These are phyloP conservation scores for cattle (Bos taurus) DNA, from an alignment of 2,113 vertebrate genomes.

Conservation along the genomic window ARS-UCD2.0 NC_037357.1:128320001-128320500, in stretches of 20 bases:
- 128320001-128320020: constrained; percentile 18
- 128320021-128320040: not conserved
- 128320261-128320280: not conserved
- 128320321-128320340: not conserved
- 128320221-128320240: not conserved
- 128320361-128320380: not conserved
- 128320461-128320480: not conserved
- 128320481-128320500: not conserved
- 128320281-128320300: not conserved
- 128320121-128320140: not conserved
- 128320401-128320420: not conserved
- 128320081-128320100: not conserved
- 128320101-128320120: not conserved
- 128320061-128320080: not conserved
- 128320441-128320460: not conserved
- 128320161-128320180: not conserved
- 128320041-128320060: not conserved
- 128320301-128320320: not conserved
- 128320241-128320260: not conserved
- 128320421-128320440: not conserved
- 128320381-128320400: not conserved
- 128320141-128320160: not conserved
- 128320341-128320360: not conserved
- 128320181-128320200: not conserved
- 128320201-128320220: not conserved